These are phyloP conservation scores for Plecturocebus donacophilus DNA, from an alignment of 2,113 vertebrate genomes.

Conservation along the genomic window DNA sequence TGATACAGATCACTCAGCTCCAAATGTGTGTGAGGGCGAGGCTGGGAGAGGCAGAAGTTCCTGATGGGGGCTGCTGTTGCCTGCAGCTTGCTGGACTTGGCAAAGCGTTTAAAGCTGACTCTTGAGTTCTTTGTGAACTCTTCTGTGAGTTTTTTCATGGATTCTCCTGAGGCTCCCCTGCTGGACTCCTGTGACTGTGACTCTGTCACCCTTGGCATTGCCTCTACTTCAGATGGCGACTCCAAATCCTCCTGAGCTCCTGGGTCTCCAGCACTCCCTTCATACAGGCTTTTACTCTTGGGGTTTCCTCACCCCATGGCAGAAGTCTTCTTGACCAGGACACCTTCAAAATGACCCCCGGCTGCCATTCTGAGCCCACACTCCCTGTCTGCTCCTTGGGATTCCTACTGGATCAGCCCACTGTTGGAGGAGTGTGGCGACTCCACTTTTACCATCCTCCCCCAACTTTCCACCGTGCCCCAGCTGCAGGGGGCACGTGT, in stretches of 20 bases:
- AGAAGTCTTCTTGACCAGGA: background rate
- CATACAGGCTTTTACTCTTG: background rate
- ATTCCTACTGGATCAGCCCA: fast-evolving
- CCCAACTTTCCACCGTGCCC: too few relatives aligned
- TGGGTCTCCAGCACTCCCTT: background rate
- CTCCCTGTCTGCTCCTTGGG: background rate
- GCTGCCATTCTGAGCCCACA: background rate
- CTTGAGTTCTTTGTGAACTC: background rate
- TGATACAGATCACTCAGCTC: background rate
- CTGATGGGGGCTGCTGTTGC: background rate
- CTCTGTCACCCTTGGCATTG: fast-evolving
- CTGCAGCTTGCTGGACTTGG: background rate
- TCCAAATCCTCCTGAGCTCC: background rate
- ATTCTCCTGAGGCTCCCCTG: background rate
- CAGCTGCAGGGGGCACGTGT: background rate
- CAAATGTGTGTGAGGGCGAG: too few relatives aligned
- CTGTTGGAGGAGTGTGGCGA: fast-evolving
- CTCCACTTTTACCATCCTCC: background rate
- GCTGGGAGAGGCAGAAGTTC: background rate
- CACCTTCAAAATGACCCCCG: background rate
- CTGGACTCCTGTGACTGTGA: background rate
- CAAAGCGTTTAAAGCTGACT: background rate
- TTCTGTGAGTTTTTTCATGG: background rate
- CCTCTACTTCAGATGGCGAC: background rate
- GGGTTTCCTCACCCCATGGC: background rate